phyloP scores from a whole-genome alignment of 2,888 invertebrate species.

The Euclidia mi region DNA sequence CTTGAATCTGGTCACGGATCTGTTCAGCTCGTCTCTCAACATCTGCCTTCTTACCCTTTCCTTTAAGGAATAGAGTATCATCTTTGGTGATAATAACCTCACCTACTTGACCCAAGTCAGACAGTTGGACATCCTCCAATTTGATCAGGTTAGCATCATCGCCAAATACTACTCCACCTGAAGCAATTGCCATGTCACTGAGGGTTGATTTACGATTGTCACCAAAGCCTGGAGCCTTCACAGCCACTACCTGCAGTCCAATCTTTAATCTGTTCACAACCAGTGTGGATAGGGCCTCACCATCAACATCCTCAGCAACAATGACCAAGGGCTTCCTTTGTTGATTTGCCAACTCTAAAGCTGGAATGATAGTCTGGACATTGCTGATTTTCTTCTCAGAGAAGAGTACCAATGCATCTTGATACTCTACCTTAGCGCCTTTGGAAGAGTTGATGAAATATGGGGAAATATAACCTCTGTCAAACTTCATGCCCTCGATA shows the following conservation, averaged over 20 bases:
- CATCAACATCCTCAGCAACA: conserved; percentile 98
- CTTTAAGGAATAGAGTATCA: conserved; percentile 95
- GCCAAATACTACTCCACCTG: conserved; percentile 98
- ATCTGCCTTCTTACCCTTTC: conserved; percentile 95
- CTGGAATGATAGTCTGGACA: conserved; percentile 99
- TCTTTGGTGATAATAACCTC: conserved; percentile 98
- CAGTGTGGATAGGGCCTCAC: conserved; percentile 97
- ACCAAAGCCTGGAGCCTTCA: conserved; percentile 99
- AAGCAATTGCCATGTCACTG: conserved; percentile 97
- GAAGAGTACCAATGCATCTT: conserved; percentile 98
- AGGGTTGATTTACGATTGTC: conserved; percentile 98
- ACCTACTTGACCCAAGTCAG: conserved; percentile 96
- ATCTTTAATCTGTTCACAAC: conserved; percentile 97
- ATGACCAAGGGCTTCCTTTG: conserved; percentile 98
- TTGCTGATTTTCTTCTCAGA: conserved; percentile 99
- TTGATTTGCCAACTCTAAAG: conserved; percentile 98
- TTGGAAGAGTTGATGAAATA: conserved; percentile 99
- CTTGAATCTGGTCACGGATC: conserved; percentile 96
- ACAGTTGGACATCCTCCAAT: conserved; percentile 95
- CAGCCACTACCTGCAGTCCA: conserved; percentile 98
- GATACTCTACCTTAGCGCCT: conserved; percentile 99
- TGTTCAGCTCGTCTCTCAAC: conserved; percentile 95
- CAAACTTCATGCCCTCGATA: conserved; percentile 99
- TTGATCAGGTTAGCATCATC: conserved; percentile 98
- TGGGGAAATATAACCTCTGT: conserved; percentile 99